Base-by-base conservation (phyloP, 2,797 vertebrate species). In the Kryptolebias ocellatus region DNA sequence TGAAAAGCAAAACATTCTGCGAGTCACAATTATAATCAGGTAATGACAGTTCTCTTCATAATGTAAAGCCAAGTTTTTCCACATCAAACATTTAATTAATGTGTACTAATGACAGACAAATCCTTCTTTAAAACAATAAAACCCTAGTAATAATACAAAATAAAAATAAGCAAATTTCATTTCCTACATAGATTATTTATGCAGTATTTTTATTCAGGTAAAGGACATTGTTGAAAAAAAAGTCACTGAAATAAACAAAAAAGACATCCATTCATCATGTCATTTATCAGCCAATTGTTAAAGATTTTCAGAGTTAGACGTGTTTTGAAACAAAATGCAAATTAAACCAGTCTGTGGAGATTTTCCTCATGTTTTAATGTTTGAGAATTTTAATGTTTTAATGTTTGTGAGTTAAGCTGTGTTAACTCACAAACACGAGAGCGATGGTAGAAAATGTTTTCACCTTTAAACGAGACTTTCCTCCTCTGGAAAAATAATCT, bases 1-100 rank as follows among this genome's bases (percentile, higher is more conserved):
- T 12, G 31, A 0, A 78, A 71, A 10, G 54, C 5, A 73, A 80
- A 71, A 65, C 17, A 67, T 18, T n/a, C 56, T 52, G 67, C 1
- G 49, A 18, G 31, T 49, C 12, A 52, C n/a, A 57, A 64, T 42
- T 74, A 17, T 4, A 42, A 12, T 42, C 14, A 12, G 34, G 20
- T 24, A 24, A 42, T 12, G 11, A 42, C 11, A 12, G 4, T 39
- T 39, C 9, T 39, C 37, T 42, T 12, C 11, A 42, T 12, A 24
- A 24, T 42, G 4, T 42, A 42, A 3, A 3, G 37, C 37, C 37
- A 39, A 39, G 4, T 7, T 31, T 39, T 39, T 39, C 20, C 11
- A 39, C 37, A 39, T 39, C 37, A 2, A 39, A 39, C 37, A 39
- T 39, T 39, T 39, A 39, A 10, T 39, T 11, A 2, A 39, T 11